These are phyloP conservation scores for Sabatieria punctata DNA, from an alignment of 2,888 invertebrate genomes.

Conservation along the genomic window DNA sequence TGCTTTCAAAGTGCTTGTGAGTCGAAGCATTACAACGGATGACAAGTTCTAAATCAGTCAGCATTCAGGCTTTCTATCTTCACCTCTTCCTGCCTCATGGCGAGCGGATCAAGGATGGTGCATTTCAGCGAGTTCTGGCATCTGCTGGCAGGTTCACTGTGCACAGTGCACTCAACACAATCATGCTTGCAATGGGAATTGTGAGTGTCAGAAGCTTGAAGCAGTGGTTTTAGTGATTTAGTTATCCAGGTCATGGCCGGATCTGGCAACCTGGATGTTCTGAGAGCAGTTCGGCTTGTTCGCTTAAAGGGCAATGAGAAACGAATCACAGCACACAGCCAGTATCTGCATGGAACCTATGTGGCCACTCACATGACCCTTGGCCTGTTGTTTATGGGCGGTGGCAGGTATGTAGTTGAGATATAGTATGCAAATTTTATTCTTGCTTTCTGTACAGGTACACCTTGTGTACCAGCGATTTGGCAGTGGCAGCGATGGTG, in stretches of 20 bases:
- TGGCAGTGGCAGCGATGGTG: slow-evolving; percentile 67
- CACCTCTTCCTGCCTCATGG: not conserved
- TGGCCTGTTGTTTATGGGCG: slow-evolving; percentile 76
- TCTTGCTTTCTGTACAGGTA: slow-evolving; percentile 20
- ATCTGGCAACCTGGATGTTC: slow-evolving; percentile 62
- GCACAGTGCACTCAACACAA: slow-evolving; percentile 67
- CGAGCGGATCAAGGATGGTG: not conserved
- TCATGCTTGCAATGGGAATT: slow-evolving; percentile 60
- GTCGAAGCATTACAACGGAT: too few relatives aligned
- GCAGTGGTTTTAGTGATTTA: not conserved
- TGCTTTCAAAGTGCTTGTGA: too few relatives aligned
- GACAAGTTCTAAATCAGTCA: too few relatives aligned
- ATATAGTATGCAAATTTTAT: too few relatives aligned
- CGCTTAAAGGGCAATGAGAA: slow-evolving; percentile 33
- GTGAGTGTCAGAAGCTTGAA: slow-evolving; percentile 36
- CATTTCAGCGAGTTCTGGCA: slow-evolving; percentile 21
- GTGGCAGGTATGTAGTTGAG: slow-evolving; percentile 51
- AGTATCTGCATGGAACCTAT: slow-evolving; percentile 71
- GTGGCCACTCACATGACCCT: slow-evolving; percentile 81
- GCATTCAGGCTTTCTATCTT: not conserved
- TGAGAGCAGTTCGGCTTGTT: slow-evolving; percentile 65
- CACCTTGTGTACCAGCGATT: slow-evolving; percentile 46
- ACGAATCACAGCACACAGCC: slow-evolving; percentile 27
- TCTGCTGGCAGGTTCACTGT: slow-evolving; percentile 74
- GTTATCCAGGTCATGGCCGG: slow-evolving; percentile 58